phyloP scores from a whole-genome alignment of 2,888 invertebrate species.

The Hyposoter dolosus region DNA sequence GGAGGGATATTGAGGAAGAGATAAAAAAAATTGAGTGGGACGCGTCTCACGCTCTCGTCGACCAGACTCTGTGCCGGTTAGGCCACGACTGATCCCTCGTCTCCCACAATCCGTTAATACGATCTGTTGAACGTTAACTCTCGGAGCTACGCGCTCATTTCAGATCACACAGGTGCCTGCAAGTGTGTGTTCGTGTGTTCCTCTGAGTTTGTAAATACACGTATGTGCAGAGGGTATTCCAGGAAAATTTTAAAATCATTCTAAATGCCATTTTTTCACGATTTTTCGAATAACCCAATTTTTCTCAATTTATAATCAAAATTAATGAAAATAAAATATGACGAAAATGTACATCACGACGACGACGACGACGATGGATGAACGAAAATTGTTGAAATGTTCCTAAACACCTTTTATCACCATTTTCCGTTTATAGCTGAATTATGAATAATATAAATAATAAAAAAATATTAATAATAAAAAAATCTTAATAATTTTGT shows the following conservation, averaged over 20 bases:
- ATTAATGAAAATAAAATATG: neutral
- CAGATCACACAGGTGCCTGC: constrained; percentile 38
- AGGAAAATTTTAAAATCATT: neutral
- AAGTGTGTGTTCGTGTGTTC: neutral
- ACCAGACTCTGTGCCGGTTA: constrained; percentile 70
- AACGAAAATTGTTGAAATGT: too few relatives aligned
- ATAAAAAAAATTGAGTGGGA: constrained; percentile 23
- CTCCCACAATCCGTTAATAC: constrained; percentile 72
- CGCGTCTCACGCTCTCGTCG: constrained; percentile 48
- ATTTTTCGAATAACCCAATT: neutral
- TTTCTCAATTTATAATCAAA: neutral
- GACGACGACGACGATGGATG: neutral
- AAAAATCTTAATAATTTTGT: too few relatives aligned
- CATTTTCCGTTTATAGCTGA: too few relatives aligned
- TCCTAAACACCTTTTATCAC: too few relatives aligned
- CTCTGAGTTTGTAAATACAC: constrained; percentile 2
- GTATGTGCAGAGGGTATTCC: neutral
- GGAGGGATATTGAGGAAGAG: constrained; percentile 15
- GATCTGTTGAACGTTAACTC: constrained; percentile 71
- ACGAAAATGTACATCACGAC: neutral
- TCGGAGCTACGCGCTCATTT: constrained; percentile 59
- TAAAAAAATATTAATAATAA: too few relatives aligned
- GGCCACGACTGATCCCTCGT: constrained; percentile 70
- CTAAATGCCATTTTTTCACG: neutral
- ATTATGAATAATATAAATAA: too few relatives aligned